Base-by-base conservation (phyloP, 1,140 invertebrate genomes). In the Neodiprion virginianus region DNA sequence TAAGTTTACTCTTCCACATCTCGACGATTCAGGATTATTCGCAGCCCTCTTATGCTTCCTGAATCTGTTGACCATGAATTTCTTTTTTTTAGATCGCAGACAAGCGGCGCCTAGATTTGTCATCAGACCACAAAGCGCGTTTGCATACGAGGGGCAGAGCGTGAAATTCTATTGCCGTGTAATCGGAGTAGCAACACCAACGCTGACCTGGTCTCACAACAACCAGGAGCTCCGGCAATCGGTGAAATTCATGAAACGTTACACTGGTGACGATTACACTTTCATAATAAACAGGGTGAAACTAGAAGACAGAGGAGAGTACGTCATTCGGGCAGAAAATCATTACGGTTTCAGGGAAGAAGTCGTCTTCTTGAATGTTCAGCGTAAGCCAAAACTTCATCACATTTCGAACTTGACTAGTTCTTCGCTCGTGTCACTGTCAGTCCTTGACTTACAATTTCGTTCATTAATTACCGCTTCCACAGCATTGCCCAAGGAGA, bases 241-340 rank as follows among this genome's bases (percentile, higher is more conserved):
- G 79, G 97, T 99, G 40, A 99, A 99, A 88, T 98, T 97, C 88
- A 99, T 99, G 98, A 99, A 99, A 89, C 93, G 98, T 78, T 99
- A 99, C 84, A 90, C 93, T 48, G 96, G 96, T 53, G 97, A 98
- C 78, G 97, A 99, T 85, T 99, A 98, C 85, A 97, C 97, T 81
- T 98, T 99, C 84, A 94, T 98, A 67, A 99, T 99, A 76, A 99
- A 99, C 87, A 92, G 98, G 79, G 95, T 95, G 9, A 99, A 97
- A 87, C 86, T 97, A 73, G 95, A 97, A 78, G 98, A 99, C 86
- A 93, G 97, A 83, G 98, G 98, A 81, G 98, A 99, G 86, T 99
- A 99, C 85, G 95, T 98, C 72, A 98, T 99, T 79, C 90, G 96
- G 66, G 98, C 98, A 4, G 97, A 99, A 87, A 99, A 99, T 90